phyloP scores from a whole-genome alignment of 2,113 vertebrate species.

The Rhinoptilus africanus region DNA sequence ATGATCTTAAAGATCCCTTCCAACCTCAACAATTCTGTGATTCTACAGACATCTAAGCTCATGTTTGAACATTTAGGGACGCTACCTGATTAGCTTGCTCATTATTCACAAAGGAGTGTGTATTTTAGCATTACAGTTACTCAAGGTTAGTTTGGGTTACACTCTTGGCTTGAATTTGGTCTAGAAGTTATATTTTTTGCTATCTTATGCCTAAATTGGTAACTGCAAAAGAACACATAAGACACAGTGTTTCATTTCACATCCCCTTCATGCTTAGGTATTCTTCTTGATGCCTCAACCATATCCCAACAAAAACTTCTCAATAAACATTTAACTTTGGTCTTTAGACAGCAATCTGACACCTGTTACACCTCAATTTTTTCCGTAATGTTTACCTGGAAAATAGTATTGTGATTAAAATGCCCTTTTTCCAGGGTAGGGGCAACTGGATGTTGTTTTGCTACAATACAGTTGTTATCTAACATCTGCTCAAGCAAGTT shows the following conservation, averaged over 20 bases:
- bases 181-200: background rate
- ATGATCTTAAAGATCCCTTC: background rate
- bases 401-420: background rate
- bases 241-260: background rate
- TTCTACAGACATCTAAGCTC: background rate
- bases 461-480: rapidly evolving
- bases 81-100: background rate
- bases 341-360: background rate
- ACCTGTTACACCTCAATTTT: background rate
- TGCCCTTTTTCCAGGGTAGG: background rate
- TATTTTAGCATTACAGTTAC: background rate
- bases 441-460: background rate
- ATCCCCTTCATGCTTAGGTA: background rate
- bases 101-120: background rate
- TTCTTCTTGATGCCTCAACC: background rate
- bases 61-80: background rate
- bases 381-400: background rate
- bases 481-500: background rate
- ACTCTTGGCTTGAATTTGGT: background rate
- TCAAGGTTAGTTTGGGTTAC: background rate
- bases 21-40: background rate
- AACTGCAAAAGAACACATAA: background rate
- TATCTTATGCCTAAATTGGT: background rate
- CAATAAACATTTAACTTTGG: background rate
- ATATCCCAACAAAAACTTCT: background rate